Evolutionary conservation across 2,888 invertebrate species (phyloP).

Genomic region (Criorhina ranunculi): DNA sequence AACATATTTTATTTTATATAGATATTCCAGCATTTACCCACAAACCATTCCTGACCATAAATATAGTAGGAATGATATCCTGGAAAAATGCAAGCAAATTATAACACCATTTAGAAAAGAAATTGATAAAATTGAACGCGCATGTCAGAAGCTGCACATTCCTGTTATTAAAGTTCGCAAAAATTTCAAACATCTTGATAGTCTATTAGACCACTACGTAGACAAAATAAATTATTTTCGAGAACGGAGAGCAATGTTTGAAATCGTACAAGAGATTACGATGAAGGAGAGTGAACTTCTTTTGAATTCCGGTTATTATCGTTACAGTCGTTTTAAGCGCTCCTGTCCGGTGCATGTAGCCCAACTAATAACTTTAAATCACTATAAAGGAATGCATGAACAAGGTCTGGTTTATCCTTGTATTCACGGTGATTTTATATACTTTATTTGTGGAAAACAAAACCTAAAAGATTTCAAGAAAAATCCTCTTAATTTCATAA

Average conservation of each 20-base stretch:
- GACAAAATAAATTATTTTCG: conserved; percentile 49
- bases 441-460: conserved; percentile 86
- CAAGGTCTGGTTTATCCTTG: conserved; percentile 85
- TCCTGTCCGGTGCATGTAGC: conserved; percentile 88
- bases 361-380: conserved; percentile 79
- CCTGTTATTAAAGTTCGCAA: conserved; percentile 50
- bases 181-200: conserved; percentile 26
- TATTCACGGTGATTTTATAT: conserved; percentile 87
- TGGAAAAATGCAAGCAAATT: conserved; percentile 3
- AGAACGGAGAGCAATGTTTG: conserved; percentile 83
- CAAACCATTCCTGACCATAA: too few species aligned
- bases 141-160: conserved; percentile 39
- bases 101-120: conserved; percentile 28
- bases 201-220: conserved; percentile 15
- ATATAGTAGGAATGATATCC: not conserved
- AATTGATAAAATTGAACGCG: conserved; percentile 28
- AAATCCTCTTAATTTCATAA: conserved; percentile 86
- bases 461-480: conserved; percentile 85
- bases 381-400: conserved; percentile 41
- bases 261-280: conserved; percentile 86
- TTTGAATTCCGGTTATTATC: conserved; percentile 86
- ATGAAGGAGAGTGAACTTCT: conserved; percentile 86
- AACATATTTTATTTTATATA: too few species aligned
- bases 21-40: too few species aligned
- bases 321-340: conserved; percentile 87